Evolutionary conservation across 2,888 invertebrate genomes (phyloP), one percentile per base, ranked within the genome.

Genomic region (Mesoligia furuncula): DNA sequence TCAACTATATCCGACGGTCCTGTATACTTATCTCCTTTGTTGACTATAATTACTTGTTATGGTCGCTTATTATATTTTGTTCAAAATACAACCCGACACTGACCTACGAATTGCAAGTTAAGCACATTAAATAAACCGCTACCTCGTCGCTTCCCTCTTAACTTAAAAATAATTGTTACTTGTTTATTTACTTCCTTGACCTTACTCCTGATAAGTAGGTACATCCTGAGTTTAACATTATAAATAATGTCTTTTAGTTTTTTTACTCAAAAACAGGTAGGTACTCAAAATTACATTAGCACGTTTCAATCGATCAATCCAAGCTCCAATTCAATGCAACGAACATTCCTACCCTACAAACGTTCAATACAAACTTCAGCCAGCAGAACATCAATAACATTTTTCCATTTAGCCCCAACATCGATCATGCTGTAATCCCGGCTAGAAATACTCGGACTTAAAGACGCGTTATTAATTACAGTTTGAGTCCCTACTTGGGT

Each of bases 401-500:
- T 68, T 82, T 85, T 84, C 79, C 73, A 75, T 75, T 74, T 75
- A 75, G 36, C 66, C 59, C 15, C 13, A 39, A 61, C 86, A 84
- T 86, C 84, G 67, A 86, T 86, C 84, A 84, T 71, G 59, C 20
- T 57, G 70, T 84, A 84, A 84, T 84, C 79, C 83, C 48, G 39
- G 17, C 66, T 75, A 67, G 81, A 27, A 81, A 67, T 67, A 59
- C 65, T 54, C 45, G 24, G 71, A 75, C 62, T 54, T 54, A 20
- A 73, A 80, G 57, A 66, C 54, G 67, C n/a, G 5, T 67, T 79
- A 84, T 84, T 82, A 75, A 83, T 84, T 83, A 85, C 66, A 51
- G 6, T 83, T 68, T 57, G 70, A 70, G 69, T 45, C 73, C 27
- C 13, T 36, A 62, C 11, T 62, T 39, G 20, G 61, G 61, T 20